phyloP scores from a whole-genome alignment of 2,113 vertebrate genomes.

The Brienomyrus brachyistius region DNA sequence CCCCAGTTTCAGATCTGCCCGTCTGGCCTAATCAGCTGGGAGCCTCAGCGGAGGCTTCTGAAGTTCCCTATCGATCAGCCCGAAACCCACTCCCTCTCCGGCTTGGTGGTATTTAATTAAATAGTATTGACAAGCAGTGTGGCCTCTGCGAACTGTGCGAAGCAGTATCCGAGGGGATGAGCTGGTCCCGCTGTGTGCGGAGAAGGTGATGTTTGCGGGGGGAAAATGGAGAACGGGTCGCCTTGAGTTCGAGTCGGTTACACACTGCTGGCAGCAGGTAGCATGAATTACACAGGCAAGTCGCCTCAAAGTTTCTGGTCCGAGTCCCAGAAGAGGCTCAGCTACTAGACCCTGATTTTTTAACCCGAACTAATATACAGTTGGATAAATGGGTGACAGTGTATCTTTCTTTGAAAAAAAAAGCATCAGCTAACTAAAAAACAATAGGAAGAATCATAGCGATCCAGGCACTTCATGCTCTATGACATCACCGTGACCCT shows the following conservation, averaged over 20 bases:
- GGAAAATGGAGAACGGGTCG: neutral
- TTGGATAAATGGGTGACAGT: neutral
- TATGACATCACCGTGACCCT: neutral
- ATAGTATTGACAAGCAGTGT: neutral
- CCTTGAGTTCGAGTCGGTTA: neutral
- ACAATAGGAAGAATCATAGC: neutral
- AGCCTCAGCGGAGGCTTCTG: neutral
- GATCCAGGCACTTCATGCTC: neutral
- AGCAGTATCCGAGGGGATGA: neutral
- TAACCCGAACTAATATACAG: neutral
- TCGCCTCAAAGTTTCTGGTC: neutral
- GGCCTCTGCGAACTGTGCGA: neutral
- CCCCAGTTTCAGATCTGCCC: neutral
- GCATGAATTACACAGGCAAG: neutral
- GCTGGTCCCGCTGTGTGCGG: neutral
- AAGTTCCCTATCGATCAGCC: neutral
- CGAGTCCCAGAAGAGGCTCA: neutral
- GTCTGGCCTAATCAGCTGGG: neutral
- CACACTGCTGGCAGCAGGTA: neutral
- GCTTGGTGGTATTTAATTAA: slow-evolving; percentile 1
- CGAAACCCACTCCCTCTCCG: neutral
- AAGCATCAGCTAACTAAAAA: neutral
- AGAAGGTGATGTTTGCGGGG: neutral
- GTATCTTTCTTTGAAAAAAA: neutral
- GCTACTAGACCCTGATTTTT: neutral